phyloP scores from a whole-genome alignment of 2,888 invertebrate genomes.

The Agonum fuliginosum region DNA sequence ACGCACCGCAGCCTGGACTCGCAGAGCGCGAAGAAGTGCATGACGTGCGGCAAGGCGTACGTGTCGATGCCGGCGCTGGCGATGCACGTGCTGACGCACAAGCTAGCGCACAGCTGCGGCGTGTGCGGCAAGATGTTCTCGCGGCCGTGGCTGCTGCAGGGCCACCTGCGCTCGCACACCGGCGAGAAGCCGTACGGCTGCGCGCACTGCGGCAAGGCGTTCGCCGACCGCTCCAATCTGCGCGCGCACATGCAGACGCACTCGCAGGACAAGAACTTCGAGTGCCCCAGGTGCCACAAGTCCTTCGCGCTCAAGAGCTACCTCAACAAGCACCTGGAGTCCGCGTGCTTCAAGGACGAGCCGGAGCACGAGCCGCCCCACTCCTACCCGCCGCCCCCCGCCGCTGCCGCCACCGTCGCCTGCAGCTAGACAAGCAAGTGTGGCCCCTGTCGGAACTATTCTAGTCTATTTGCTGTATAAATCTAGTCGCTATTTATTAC shows the following conservation, averaged over 20 bases:
- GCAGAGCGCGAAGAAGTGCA: slow-evolving; percentile 94
- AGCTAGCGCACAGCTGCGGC: slow-evolving; percentile 91
- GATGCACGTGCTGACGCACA: slow-evolving; percentile 94
- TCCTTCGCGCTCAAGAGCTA: slow-evolving; percentile 96
- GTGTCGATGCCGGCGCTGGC: slow-evolving; percentile 98
- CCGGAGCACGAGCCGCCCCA: slow-evolving; percentile 62
- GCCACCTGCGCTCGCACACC: slow-evolving; percentile 91
- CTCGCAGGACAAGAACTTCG: slow-evolving; percentile 91
- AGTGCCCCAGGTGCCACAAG: slow-evolving; percentile 91
- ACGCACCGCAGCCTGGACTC: slow-evolving; percentile 95
- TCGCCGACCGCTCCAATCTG: slow-evolving; percentile 94
- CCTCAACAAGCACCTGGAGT: slow-evolving; percentile 95
- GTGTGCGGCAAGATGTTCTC: slow-evolving; percentile 97
- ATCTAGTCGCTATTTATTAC: slow-evolving; percentile 59
- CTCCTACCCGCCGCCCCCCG: background rate
- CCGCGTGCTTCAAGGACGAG: slow-evolving; percentile 86
- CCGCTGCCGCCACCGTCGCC: background rate
- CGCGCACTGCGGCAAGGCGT: slow-evolving; percentile 95
- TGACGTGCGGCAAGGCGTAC: slow-evolving; percentile 96
- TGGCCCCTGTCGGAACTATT: slow-evolving; percentile 44
- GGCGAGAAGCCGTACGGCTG: slow-evolving; percentile 96
- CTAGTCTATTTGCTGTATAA: slow-evolving; percentile 59
- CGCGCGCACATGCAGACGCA: slow-evolving; percentile 97
- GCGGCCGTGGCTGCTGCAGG: slow-evolving; percentile 94
- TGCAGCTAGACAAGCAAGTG: too few relatives aligned